Conservation (phyloP, 2,888 invertebrate genomes). For the Ferrisia virgata region DNA sequence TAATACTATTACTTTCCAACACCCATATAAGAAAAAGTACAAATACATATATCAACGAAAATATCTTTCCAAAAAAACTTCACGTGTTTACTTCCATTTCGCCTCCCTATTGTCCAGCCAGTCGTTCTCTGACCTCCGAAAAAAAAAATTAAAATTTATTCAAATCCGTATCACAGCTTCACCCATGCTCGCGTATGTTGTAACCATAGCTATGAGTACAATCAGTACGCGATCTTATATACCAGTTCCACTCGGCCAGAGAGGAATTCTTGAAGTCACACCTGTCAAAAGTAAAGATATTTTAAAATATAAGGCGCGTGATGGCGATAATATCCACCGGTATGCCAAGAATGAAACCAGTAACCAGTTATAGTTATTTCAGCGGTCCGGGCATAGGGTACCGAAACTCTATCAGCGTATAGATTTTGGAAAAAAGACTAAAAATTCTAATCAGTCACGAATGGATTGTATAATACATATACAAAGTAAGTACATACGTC, state of each 20-base stretch:
- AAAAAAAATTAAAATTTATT: not conserved
- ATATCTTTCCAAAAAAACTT: not conserved
- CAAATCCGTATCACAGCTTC: not conserved
- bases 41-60: not conserved
- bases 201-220: not conserved
- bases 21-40: not conserved
- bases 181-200: not conserved
- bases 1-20: not conserved
- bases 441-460: too few species aligned
- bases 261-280: constrained; percentile 23
- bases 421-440: too few species aligned
- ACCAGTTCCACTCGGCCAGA: not conserved
- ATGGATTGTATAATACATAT: too few species aligned
- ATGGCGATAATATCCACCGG: constrained; percentile 10
- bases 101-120: not conserved
- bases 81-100: too few species aligned
- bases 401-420: not conserved
- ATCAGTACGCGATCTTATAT: not conserved
- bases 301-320: constrained; percentile 1
- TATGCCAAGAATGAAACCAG: constrained; percentile 26
- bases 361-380: constrained; percentile 2
- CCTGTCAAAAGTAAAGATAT: constrained; percentile 17
- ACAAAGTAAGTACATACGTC: too few species aligned
- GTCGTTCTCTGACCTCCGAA: not conserved
- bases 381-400: not conserved